Percentiles rank a stretch among this genome's conserved stretches.
Evolutionary conservation across 2,113 vertebrate genomes (phyloP).

Genomic region (Rutilus rutilus): DNA sequence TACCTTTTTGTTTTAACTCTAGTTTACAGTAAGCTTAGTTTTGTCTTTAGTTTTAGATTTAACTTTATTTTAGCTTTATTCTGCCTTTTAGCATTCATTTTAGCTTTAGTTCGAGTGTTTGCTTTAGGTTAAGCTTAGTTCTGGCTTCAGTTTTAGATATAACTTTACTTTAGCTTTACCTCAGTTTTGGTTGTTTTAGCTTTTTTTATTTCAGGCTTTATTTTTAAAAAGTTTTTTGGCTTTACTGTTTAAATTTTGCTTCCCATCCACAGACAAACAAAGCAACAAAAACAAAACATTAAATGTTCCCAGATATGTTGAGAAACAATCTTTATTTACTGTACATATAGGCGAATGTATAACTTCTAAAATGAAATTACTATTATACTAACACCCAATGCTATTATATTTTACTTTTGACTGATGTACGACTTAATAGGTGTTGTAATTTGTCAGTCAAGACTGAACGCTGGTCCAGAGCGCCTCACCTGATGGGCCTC

Average conservation of each 20-base stretch:
- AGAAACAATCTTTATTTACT: not conserved
- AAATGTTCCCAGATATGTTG: not conserved
- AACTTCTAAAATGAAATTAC: not conserved
- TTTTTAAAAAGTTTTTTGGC: not conserved
- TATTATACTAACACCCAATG: not conserved
- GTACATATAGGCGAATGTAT: not conserved
- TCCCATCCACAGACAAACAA: not conserved
- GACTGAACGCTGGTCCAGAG: slow-evolving; percentile 13
- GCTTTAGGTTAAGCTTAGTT: not conserved
- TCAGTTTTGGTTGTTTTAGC: not conserved
- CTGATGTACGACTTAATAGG: not conserved
- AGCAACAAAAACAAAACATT: not conserved
- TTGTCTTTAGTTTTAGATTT: not conserved
- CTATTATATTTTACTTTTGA: not conserved
- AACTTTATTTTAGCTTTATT: not conserved
- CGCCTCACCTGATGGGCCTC: slow-evolving; percentile 26
- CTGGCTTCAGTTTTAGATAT: not conserved
- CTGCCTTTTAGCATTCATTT: not conserved
- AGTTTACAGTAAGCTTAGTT: not conserved
- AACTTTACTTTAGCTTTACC: not conserved
- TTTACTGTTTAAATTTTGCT: not conserved
- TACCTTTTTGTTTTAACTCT: no score
- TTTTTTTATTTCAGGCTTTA: not conserved
- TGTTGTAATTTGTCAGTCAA: not conserved
- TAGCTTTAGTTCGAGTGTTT: not conserved